These are phyloP conservation scores for Pinna nobilis DNA, from an alignment of 1,140 invertebrate genomes.

Conservation along the genomic window DNA sequence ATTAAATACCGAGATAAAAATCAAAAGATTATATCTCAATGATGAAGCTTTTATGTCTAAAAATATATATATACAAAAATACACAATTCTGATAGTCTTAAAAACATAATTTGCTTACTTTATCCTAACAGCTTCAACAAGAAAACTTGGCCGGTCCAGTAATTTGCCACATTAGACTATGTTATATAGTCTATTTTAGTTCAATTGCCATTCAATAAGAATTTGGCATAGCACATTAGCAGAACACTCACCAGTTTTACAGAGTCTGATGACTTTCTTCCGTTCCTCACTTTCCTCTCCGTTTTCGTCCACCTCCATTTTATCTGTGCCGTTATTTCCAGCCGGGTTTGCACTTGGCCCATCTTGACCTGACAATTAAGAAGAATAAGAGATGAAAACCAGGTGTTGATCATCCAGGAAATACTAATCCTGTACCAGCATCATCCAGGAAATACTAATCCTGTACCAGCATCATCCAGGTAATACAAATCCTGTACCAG, in stretches of 20 bases:
- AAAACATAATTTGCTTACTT: too few relatives aligned
- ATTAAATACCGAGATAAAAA: too few relatives aligned
- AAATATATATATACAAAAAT: too few relatives aligned
- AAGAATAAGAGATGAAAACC: neutral
- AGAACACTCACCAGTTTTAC: conserved; percentile 76
- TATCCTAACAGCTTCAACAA: too few relatives aligned
- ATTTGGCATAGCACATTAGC: too few relatives aligned
- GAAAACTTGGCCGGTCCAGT: too few relatives aligned
- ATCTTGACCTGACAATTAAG: neutral
- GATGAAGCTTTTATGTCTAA: too few relatives aligned
- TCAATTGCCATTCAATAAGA: too few relatives aligned
- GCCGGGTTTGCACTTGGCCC: neutral
- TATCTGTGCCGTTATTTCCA: conserved; percentile 26
- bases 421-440: neutral
- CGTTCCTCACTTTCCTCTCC: conserved; percentile 72
- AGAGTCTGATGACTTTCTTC: conserved; percentile 75
- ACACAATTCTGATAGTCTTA: too few relatives aligned
- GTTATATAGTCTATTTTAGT: too few relatives aligned
- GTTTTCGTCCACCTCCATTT: conserved; percentile 49
- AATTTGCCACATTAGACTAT: too few relatives aligned
- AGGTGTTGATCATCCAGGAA: neutral
- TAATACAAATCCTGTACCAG: neutral
- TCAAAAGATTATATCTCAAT: too few relatives aligned
- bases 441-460: neutral
- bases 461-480: neutral